phyloP scores from a whole-genome alignment of 1,140 invertebrate genomes.

The Xylocopa sonorina region DNA sequence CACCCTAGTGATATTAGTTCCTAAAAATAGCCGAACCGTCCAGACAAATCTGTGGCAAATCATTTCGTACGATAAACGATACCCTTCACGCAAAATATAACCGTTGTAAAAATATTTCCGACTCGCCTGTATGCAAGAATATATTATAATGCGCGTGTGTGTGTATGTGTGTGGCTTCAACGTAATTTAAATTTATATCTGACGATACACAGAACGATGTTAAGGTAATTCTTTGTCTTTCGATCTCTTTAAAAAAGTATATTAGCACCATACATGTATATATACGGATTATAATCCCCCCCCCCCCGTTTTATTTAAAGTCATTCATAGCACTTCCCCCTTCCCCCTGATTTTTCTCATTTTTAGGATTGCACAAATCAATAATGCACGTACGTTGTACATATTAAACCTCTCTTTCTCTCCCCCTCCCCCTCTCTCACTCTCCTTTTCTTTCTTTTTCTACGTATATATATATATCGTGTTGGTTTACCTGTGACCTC shows the following conservation, averaged over 20 bases:
- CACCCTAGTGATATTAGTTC: conserved; percentile 63
- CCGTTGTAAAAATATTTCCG: conserved; percentile 41
- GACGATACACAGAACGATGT: conserved; percentile 27
- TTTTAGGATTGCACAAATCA: conserved; percentile 26
- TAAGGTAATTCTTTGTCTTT: conserved; percentile 22
- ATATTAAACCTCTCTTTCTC: neutral
- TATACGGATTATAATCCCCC: neutral
- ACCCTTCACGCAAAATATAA: conserved; percentile 23
- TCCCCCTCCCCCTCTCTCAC: too few species aligned
- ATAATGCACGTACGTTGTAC: conserved; percentile 25
- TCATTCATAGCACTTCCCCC: neutral
- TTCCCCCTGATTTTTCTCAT: neutral
- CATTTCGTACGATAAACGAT: conserved; percentile 50
- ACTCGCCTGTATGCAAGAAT: conserved; percentile 25
- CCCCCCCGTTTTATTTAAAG: neutral
- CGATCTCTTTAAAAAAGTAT: conserved; percentile 43
- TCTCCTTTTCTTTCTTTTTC: too few species aligned
- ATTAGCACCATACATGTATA: conserved; percentile 40
- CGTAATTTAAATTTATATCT: conserved; percentile 21
- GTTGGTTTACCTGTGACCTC: neutral
- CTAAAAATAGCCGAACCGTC: conserved; percentile 57
- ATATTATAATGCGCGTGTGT: neutral
- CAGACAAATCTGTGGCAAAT: conserved; percentile 64
- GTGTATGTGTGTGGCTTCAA: conserved; percentile 14
- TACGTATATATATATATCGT: too few species aligned